Evolutionary conservation across 2,888 invertebrate species (phyloP).

Genomic region (Perdita meconis): DNA sequence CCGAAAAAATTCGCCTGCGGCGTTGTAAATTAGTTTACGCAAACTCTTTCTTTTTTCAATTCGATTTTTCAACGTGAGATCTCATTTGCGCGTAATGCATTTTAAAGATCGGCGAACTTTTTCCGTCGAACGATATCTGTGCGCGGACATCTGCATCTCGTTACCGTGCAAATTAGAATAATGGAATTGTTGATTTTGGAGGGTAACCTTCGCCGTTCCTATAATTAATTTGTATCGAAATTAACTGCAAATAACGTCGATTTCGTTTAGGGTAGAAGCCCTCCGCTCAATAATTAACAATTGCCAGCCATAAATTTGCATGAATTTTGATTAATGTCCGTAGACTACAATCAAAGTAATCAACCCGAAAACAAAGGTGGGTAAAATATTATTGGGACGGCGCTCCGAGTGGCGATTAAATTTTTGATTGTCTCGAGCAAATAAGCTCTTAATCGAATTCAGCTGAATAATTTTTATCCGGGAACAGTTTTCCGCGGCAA

Average conservation of each 20-base stretch:
- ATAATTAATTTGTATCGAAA: constrained; percentile 16
- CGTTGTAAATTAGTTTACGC: neutral
- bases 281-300: neutral
- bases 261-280: neutral
- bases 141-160: neutral
- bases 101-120: neutral
- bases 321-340: no score
- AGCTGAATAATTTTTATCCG: no score
- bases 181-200: constrained; percentile 36
- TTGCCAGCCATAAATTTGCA: neutral
- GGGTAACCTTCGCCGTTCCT: neutral
- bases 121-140: constrained; percentile 1
- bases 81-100: neutral
- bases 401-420: no score
- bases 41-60: neutral
- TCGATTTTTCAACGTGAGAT: neutral
- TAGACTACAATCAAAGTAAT: no score
- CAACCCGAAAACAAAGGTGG: no score
- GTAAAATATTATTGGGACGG: no score
- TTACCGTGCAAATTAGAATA: constrained; percentile 26
- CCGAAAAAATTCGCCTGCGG: constrained; percentile 3
- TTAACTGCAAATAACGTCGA: constrained; percentile 10
- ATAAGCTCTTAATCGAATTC: no score
- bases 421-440: no score
- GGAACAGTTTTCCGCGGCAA: no score